Evolutionary conservation across 1,140 invertebrate genomes (phyloP), one percentile per base, ranked within the genome.

Genomic region (Drosophila ananassae): DNA sequence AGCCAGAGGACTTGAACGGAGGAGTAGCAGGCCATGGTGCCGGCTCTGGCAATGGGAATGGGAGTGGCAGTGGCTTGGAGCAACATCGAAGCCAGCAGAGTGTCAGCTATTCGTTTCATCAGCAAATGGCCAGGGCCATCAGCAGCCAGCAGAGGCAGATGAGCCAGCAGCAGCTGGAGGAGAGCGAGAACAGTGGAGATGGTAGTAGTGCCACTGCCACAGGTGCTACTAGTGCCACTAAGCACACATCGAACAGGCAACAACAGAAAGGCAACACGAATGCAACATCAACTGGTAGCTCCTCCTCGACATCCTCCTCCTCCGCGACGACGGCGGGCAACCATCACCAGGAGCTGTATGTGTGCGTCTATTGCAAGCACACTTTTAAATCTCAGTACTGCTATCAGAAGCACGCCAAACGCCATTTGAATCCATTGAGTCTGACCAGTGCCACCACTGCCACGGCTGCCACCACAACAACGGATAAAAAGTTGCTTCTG

Each of bases 311-410:
- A 12, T 47, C 55, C 34, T 37, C 34, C 12, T 13, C 25, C 32
- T 5, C 41, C 24, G 7, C 34, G 48, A 24, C 62, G 94, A 28
- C 12, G 22, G 10, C 37, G n/a, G 1, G 52, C 93, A 80, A 13
- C 17, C 0, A 34, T 93, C 81, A 90, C 89, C 68, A 93, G 6
- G 92, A 93, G 30, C 90, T 93, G 3, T 96, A 95, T 80, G 94
- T 95, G 0, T 97, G 96, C 87, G 93, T 95, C 10, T 96, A 96
- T 79, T 97, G 96, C 92, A 95, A 95, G 53, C 96, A 96, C 89
- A 95, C 95, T 2, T 97, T 97, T 89, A 97, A 97, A 83, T 96
- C 95, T 6, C 95, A 96, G 58, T 96, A 96, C 82, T 96, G 96
- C 82, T 97, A 96, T 79, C 94, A 96, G 75, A 96, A 96, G 77